Base-by-base conservation (phyloP, 2,113 vertebrate genomes). In the Paramormyrops kingsleyae region DNA sequence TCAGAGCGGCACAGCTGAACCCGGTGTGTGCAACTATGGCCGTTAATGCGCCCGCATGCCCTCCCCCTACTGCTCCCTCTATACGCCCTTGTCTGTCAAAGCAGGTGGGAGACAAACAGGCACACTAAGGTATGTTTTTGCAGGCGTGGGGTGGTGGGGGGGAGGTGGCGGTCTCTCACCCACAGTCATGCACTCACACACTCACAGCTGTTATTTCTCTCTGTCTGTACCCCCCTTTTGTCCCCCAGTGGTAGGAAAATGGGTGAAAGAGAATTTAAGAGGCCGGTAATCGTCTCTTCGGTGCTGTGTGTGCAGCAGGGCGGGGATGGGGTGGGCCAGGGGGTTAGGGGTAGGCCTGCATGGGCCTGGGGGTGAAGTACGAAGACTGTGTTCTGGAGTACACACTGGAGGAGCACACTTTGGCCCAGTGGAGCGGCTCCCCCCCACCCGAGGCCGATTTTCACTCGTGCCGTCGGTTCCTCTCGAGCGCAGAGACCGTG, bases 151-250 rank as follows among this genome's bases (percentile, higher is more conserved):
- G 66, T 74, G 66, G 70, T 2, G 21, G 59, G 24, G 46, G 10
- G 62, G 8, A n/a, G n/a, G n/a, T n/a, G n/a, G n/a, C n/a, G n/a
- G 27, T 35, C 31, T 15, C 70, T 15, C 70, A 5, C 70, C 70
- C 70, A 13, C 66, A 35, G 70, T 74, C 31, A 35, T 74, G 31
- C 70, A 35, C 70, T 15, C 70, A 46, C 56, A 90, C 21, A 59
- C 56, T 46, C 83, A 89, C 93, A 95, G 94, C 94, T 95, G 94
- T 93, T 92, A 91, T 91, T 42, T 83, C 35, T 95, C 90, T 90
- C 7, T 88, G 52, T 88, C 77, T 56, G 66, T 27, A 80, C 52
- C 56, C 46, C 31, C 88, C 59, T 42, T 83, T 89, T 27, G 47
- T 85, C 44, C 53, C 62, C 35, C 35, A 44, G 19, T 47, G 31